These are phyloP conservation scores for Ursus arctos DNA, from an alignment of 2,113 vertebrate species.

Conservation along the genomic window DNA sequence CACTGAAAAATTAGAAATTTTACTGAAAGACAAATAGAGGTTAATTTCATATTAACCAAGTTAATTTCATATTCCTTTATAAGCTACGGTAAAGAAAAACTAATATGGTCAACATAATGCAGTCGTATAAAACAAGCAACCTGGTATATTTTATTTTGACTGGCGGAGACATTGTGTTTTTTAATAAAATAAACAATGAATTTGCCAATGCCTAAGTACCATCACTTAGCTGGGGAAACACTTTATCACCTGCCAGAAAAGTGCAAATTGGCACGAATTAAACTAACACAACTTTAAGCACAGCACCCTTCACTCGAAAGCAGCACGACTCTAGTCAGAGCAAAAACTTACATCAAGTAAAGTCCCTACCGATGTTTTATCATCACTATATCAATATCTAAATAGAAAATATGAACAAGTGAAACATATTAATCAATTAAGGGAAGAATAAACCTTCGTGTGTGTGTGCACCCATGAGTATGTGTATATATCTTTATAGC, in stretches of 20 bases:
- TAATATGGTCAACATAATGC: neutral
- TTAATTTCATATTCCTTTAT: neutral
- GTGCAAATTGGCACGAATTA: neutral
- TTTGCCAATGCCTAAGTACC: neutral
- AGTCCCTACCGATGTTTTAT: constrained; percentile 79
- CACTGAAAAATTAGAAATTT: constrained; percentile 5
- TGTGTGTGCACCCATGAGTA: neutral
- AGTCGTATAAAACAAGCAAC: neutral
- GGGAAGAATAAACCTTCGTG: neutral
- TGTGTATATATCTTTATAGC: neutral
- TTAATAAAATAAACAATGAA: neutral
- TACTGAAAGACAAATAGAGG: neutral
- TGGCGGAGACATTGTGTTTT: neutral
- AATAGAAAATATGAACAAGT: constrained; percentile 47
- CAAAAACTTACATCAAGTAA: constrained; percentile 72
- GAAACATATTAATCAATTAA: neutral
- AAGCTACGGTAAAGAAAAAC: neutral
- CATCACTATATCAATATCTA: constrained; percentile 72
- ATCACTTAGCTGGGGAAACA: neutral
- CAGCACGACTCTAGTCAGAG: constrained; percentile 73
- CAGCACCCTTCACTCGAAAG: constrained; percentile 54
- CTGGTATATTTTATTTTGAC: neutral
- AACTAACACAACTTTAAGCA: constrained; percentile 77
- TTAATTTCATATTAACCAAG: constrained; percentile 15
- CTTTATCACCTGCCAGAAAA: neutral